These are phyloP conservation scores for Helicoverpa assulta DNA, from an alignment of 2,888 invertebrate genomes.

Conservation along the genomic window DNA sequence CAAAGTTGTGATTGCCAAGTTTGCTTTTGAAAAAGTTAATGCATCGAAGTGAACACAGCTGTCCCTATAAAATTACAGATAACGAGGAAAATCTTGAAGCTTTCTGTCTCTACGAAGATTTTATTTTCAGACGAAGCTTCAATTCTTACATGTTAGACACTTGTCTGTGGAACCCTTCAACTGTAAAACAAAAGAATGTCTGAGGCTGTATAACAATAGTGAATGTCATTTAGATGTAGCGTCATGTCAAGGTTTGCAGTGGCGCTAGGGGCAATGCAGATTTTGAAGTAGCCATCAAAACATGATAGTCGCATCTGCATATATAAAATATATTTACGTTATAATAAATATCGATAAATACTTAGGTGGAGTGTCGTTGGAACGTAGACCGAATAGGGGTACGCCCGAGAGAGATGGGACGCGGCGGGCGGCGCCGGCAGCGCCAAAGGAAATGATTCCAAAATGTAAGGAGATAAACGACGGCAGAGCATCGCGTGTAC, in stretches of 20 bases:
- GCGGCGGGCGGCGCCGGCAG: conserved; percentile 32
- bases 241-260: conserved; percentile 65
- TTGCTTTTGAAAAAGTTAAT: conserved; percentile 20
- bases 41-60: neutral
- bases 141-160: conserved; percentile 56
- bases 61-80: conserved; percentile 35
- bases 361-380: conserved; percentile 35
- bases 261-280: conserved; percentile 51
- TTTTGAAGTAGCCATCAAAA: conserved; percentile 53
- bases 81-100: conserved; percentile 31
- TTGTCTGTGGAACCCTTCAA: conserved; percentile 57
- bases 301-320: conserved; percentile 21
- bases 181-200: conserved; percentile 68
- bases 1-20: conserved; percentile 8
- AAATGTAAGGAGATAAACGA: conserved; percentile 52
- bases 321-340: conserved; percentile 32
- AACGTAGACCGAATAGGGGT: conserved; percentile 26
- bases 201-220: conserved; percentile 66
- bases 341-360: conserved; percentile 56
- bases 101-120: conserved; percentile 31
- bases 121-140: conserved; percentile 52
- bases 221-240: conserved; percentile 66
- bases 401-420: conserved; percentile 9
- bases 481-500: conserved; percentile 13
- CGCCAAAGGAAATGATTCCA: conserved; percentile 53